A percentile compares a stretch with the other conserved stretches of the same genome.
Evolutionary conservation across 1,140 invertebrate species (phyloP).

Genomic region (Pachyrhynchus sulphureomaculatus): DNA sequence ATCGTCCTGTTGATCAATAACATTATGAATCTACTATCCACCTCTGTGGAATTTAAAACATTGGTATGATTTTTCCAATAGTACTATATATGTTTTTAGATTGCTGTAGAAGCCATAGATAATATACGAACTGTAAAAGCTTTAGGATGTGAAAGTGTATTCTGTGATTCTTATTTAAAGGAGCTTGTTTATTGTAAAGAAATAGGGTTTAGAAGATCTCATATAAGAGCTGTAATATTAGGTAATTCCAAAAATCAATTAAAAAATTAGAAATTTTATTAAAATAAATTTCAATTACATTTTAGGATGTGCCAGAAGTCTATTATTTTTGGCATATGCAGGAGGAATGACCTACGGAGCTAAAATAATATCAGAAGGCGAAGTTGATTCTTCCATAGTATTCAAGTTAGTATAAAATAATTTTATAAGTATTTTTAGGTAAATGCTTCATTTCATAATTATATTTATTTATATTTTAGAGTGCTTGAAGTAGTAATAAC

Average conservation of each 20-base stretch:
- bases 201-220: slow-evolving; percentile 60
- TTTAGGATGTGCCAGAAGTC: slow-evolving; percentile 40
- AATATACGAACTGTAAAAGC: slow-evolving; percentile 77
- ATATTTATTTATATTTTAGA: slow-evolving; percentile 51
- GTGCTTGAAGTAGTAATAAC: slow-evolving; percentile 83
- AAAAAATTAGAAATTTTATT: too few relatives aligned
- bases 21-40: too few relatives aligned
- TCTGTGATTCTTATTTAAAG: slow-evolving; percentile 62
- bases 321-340: slow-evolving; percentile 42
- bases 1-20: too few relatives aligned
- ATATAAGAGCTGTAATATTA: slow-evolving; percentile 58
- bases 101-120: slow-evolving; percentile 75
- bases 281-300: neutral
- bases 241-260: slow-evolving; percentile 11
- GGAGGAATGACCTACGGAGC: slow-evolving; percentile 40
- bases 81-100: slow-evolving; percentile 49
- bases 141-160: slow-evolving; percentile 67
- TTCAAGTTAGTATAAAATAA: slow-evolving; percentile 38
- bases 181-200: slow-evolving; percentile 50
- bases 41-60: too few relatives aligned
- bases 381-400: slow-evolving; percentile 34
- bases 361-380: slow-evolving; percentile 27
- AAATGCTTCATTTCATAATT: neutral
- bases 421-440: too few relatives aligned
- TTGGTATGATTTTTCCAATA: neutral